Evolutionary conservation across 2,888 invertebrate species (phyloP), one percentile per base, ranked within the genome.

Genomic region (Timandra comae): DNA sequence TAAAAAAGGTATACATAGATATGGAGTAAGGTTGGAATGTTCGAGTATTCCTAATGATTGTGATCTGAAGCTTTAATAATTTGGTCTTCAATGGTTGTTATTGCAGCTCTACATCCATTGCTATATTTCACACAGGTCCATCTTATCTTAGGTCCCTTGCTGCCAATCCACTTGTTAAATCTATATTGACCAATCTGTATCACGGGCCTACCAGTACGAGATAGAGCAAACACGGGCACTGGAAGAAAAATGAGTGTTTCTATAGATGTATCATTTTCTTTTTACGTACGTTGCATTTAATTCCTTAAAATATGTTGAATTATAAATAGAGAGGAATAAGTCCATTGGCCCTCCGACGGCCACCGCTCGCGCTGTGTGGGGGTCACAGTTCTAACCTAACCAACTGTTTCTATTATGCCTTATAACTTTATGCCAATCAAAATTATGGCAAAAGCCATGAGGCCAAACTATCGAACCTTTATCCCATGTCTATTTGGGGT

Each of bases 171-270:
- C 7, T 40, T 52, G 27, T 52, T 52, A 27, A 70, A 71, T 35
- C 49, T 62, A 38, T 63, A 43, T 3, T 43, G 41, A 0, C 70
- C 69, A 2, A 71, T 60, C 16, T 65, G 11, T 11, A 72, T 67
- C 2, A 49, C 41, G 0, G 55, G 58, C 1, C 28, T 57, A 0
- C 69, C 69, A 0, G 3, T 26, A 2, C 50, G 46, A 9, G 13
- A 3, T 11, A 11, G 28, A 9, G 12, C 27, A 12, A 27, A 22
- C 21, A 29, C 30, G 25, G 27, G 28, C 16, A 5, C 16, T 6
- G 1, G 16, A 16, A 28, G 9, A 27, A 5, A 16, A 27, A 13
- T 13, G 12, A n/a, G 7, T 8, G 21, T 23, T 19, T 35, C 19
- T 38, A 30, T 56, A 51, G 13, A 43, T 54, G 29, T 56, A 53